Conservation (phyloP, 2,113 vertebrate genomes). For the Clarias macrocephalus region DNA sequence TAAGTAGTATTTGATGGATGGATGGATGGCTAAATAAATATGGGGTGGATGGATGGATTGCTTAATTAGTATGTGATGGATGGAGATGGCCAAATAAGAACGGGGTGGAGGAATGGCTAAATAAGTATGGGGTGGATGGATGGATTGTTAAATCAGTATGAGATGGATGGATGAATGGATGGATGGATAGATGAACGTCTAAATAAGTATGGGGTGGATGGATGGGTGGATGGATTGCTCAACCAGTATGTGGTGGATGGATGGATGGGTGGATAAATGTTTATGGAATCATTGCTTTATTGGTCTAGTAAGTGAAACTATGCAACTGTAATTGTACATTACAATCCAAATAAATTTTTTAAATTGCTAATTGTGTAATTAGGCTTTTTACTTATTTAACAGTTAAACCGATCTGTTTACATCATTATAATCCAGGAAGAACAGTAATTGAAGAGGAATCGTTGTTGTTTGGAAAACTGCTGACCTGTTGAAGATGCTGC, state of each 20-base stretch:
- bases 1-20: not conserved
- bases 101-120: too few species aligned
- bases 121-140: not conserved
- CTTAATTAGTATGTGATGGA: too few species aligned
- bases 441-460: not conserved
- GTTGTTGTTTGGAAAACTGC: not conserved
- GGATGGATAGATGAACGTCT: too few species aligned
- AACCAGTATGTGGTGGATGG: too few species aligned
- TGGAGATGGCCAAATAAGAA: too few species aligned
- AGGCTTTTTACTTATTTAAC: not conserved
- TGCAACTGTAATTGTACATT: not conserved
- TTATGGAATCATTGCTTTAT: not conserved
- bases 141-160: not conserved
- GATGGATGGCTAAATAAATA: not conserved
- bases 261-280: too few species aligned
- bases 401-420: not conserved
- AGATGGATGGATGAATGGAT: not conserved
- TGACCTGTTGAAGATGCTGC: slow-evolving; percentile 91
- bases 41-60: not conserved
- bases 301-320: not conserved
- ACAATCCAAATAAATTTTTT: not conserved
- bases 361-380: not conserved
- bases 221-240: too few species aligned
- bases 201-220: too few species aligned
- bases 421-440: not conserved